Evolutionary conservation across 2,113 vertebrate genomes (phyloP).

Genomic region (Lanius ludovicianus): DNA sequence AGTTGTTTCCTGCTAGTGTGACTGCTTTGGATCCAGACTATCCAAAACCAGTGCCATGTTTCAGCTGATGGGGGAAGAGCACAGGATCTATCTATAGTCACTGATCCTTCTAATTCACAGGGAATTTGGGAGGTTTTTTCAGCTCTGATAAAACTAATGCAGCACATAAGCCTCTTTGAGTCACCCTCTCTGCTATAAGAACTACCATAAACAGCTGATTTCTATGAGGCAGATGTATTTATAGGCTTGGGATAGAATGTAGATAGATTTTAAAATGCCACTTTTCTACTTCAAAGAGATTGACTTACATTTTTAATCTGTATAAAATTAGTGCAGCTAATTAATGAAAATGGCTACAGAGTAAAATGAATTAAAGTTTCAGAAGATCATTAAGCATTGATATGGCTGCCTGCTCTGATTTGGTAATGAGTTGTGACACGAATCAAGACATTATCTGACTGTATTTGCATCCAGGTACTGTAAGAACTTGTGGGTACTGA

Average conservation of each 20-base stretch:
- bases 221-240: constrained; percentile 41
- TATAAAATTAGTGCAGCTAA: constrained; percentile 30
- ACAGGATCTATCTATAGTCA: constrained; percentile 5
- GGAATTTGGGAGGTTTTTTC: neutral
- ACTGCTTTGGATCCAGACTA: neutral
- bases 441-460: neutral
- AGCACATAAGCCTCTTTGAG: constrained; percentile 48
- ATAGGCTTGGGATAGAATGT: constrained; percentile 28
- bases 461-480: neutral
- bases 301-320: constrained; percentile 9
- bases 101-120: constrained; percentile 21
- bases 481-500: neutral
- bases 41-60: neutral
- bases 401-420: neutral
- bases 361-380: constrained; percentile 16
- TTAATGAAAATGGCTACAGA: neutral
- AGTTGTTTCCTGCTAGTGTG: neutral
- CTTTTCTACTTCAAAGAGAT: constrained; percentile 25
- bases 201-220: constrained; percentile 47
- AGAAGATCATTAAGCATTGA: constrained; percentile 5
- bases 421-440: neutral
- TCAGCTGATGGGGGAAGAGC: neutral
- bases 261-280: constrained; percentile 14
- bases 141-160: constrained; percentile 44
- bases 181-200: constrained; percentile 44